These are phyloP conservation scores for Drosophila peninsularis DNA, from an alignment of 2,888 invertebrate species.

Conservation along the genomic window DNA sequence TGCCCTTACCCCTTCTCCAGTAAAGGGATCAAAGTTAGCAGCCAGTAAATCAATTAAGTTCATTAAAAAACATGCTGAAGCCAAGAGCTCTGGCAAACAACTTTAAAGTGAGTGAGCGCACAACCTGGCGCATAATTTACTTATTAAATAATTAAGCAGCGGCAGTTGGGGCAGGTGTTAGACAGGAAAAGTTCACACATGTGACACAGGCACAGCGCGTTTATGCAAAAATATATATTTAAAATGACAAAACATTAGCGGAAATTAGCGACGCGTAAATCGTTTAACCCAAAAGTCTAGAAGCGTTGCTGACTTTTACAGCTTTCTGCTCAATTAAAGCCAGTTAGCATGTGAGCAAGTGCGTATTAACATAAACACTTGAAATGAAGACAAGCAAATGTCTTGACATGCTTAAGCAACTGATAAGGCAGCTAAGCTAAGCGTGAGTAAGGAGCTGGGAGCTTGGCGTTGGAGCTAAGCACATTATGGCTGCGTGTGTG, in stretches of 20 bases:
- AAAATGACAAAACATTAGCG: slow-evolving; percentile 78
- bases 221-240: slow-evolving; percentile 63
- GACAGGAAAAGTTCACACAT: slow-evolving; percentile 37
- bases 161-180: slow-evolving; percentile 40
- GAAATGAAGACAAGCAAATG: not conserved
- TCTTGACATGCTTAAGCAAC: slow-evolving; percentile 7
- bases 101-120: not conserved
- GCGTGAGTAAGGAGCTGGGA: accelerated
- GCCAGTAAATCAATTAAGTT: slow-evolving; percentile 60
- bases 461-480: not conserved
- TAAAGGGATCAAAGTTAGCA: slow-evolving; percentile 33
- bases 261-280: slow-evolving; percentile 78
- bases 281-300: slow-evolving; percentile 60
- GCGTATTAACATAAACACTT: slow-evolving; percentile 23
- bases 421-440: slow-evolving; percentile 1
- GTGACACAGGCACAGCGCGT: slow-evolving; percentile 45
- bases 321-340: slow-evolving; percentile 71
- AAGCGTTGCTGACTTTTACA: slow-evolving; percentile 40
- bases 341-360: slow-evolving; percentile 35
- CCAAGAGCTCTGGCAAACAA: not conserved
- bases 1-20: not conserved
- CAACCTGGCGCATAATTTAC: slow-evolving; percentile 63
- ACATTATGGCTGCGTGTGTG: not conserved
- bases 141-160: slow-evolving; percentile 74
- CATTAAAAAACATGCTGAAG: slow-evolving; percentile 62